phyloP scores from a whole-genome alignment of 2,888 invertebrate species.

The Meghimatium bilineatum region DNA sequence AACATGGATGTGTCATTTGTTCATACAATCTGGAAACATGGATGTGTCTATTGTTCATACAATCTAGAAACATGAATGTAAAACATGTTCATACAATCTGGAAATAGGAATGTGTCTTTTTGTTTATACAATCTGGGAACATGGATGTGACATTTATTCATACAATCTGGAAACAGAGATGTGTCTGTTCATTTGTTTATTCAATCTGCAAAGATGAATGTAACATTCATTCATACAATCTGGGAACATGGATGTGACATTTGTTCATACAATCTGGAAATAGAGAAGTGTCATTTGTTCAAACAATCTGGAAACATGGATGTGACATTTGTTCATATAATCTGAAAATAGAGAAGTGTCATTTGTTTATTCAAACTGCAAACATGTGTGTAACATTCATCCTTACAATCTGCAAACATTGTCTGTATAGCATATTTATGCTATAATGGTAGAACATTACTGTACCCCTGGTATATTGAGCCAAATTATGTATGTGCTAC shows the following conservation, averaged over 20 bases:
- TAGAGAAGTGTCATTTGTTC: not conserved
- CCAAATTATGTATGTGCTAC: no score
- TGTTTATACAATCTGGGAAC: constrained; percentile 34
- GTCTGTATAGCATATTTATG: not conserved
- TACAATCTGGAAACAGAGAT: not conserved
- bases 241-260: not conserved
- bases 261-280: not conserved
- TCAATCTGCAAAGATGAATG: no score
- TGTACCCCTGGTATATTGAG: no score
- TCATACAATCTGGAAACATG: not conserved
- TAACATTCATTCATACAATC: constrained; percentile 28
- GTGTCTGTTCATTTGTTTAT: not conserved
- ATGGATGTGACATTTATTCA: not conserved
- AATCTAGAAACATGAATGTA: not conserved
- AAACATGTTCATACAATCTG: not conserved
- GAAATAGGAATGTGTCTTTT: no score
- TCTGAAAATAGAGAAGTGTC: not conserved
- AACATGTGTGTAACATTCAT: not conserved
- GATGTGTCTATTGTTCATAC: not conserved
- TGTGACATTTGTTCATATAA: not conserved
- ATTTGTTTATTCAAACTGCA: constrained; percentile 31
- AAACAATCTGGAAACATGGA: not conserved
- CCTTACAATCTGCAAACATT: not conserved
- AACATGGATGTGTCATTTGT: not conserved
- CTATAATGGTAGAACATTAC: no score